These are phyloP conservation scores for Metridium senile DNA, from an alignment of 92 coral and sea anemone species.

Conservation along the genomic window DNA sequence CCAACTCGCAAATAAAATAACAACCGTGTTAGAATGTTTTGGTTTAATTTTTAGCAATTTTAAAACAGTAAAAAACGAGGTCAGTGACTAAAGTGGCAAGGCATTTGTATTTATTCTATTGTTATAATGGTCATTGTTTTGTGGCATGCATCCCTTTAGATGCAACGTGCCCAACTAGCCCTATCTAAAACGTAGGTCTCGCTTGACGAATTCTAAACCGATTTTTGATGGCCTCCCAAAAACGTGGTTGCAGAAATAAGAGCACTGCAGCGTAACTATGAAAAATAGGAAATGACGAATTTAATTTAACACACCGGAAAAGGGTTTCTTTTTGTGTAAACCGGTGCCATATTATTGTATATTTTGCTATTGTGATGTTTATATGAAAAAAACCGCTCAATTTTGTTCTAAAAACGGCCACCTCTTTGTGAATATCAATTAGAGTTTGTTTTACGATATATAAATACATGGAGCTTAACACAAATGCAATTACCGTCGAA, in stretches of 20 bases:
- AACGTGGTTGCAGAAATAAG: slow-evolving; percentile 36
- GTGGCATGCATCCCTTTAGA: slow-evolving; percentile 18
- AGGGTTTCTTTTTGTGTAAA: slow-evolving; percentile 19
- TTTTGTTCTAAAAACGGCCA: slow-evolving; percentile 29
- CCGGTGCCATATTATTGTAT: slow-evolving; percentile 34
- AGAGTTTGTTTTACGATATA: slow-evolving; percentile 18
- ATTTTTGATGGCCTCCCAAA: slow-evolving; percentile 21
- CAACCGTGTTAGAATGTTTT: slow-evolving; percentile 42
- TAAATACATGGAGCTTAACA: slow-evolving; percentile 11
- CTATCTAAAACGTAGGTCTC: slow-evolving; percentile 22
- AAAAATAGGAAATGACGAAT: slow-evolving; percentile 30
- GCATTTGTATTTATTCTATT: slow-evolving; percentile 65
- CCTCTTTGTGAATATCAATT: slow-evolving; percentile 47
- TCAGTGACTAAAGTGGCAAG: slow-evolving; percentile 48
- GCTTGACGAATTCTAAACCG: slow-evolving; percentile 34
- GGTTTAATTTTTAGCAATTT: slow-evolving; percentile 1
- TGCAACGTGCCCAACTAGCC: slow-evolving; percentile 45
- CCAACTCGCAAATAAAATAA: background rate
- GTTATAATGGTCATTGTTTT: slow-evolving; percentile 33
- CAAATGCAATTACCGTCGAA: slow-evolving; percentile 14
- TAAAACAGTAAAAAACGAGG: slow-evolving; percentile 22
- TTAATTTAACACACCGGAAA: background rate
- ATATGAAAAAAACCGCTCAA: slow-evolving; percentile 54
- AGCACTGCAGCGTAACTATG: slow-evolving; percentile 21
- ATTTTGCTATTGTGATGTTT: slow-evolving; percentile 59